phyloP scores from a whole-genome alignment of 2,888 invertebrate species.

The Chrysolina oricalcia region DNA sequence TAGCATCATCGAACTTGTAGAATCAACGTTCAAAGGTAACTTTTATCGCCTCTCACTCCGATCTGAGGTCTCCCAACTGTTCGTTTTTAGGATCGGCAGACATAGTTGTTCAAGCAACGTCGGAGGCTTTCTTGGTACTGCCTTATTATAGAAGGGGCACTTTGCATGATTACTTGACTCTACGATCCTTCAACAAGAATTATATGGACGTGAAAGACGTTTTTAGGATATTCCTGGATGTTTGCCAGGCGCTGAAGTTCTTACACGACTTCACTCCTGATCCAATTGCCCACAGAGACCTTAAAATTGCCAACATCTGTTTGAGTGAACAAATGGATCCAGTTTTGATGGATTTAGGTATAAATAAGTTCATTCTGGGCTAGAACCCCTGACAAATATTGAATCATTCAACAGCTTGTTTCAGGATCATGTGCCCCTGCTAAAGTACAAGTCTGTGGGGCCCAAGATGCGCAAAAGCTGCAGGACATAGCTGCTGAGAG shows the following conservation, averaged over 20 bases:
- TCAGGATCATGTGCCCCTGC: slow-evolving; percentile 80
- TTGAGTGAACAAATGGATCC: slow-evolving; percentile 81
- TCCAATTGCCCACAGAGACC: slow-evolving; percentile 86
- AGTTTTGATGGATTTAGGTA: slow-evolving; percentile 88
- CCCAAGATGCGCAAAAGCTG: slow-evolving; percentile 80
- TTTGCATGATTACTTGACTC: slow-evolving; percentile 80
- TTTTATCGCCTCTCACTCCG: not conserved
- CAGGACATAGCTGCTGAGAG: slow-evolving; percentile 89
- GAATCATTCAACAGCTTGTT: slow-evolving; percentile 28
- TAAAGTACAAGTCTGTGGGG: slow-evolving; percentile 78
- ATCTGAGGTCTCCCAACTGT: no score
- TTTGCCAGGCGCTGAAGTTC: slow-evolving; percentile 83
- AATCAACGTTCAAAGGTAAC: slow-evolving; percentile 77
- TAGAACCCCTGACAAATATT: no score
- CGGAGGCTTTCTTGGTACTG: slow-evolving; percentile 82
- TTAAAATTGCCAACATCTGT: slow-evolving; percentile 90
- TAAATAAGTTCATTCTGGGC: not conserved
- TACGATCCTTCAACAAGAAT: slow-evolving; percentile 75
- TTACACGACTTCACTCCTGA: slow-evolving; percentile 83
- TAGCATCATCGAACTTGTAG: slow-evolving; percentile 83
- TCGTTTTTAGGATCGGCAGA: slow-evolving; percentile 73
- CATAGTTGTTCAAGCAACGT: slow-evolving; percentile 79
- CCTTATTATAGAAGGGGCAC: slow-evolving; percentile 88
- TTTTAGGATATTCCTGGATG: slow-evolving; percentile 80
- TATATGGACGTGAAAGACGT: slow-evolving; percentile 79